phyloP scores from a whole-genome alignment of 1,140 invertebrate genomes.

The Aradophagus sp. region DNA sequence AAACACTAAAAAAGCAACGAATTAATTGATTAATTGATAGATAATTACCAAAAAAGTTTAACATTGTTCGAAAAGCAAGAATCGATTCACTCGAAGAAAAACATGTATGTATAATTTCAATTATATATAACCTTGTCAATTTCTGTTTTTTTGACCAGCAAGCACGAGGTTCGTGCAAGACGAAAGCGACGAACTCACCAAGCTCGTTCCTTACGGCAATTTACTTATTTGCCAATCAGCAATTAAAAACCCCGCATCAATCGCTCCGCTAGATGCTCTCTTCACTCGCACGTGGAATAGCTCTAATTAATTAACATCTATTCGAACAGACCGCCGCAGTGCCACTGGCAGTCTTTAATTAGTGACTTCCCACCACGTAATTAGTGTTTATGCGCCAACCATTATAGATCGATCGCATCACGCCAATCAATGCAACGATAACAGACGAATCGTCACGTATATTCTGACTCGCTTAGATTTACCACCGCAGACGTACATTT shows the following conservation, averaged over 20 bases:
- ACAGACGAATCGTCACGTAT: constrained; percentile 45
- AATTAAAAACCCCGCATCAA: constrained; percentile 64
- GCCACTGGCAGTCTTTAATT: constrained; percentile 69
- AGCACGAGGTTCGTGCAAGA: too few species aligned
- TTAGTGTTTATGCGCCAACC: constrained; percentile 70
- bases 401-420: constrained; percentile 67
- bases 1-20: too few species aligned
- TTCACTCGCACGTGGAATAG: constrained; percentile 60
- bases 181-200: too few species aligned
- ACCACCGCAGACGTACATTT: constrained; percentile 5
- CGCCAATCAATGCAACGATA: constrained; percentile 67
- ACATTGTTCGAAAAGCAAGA: too few species aligned
- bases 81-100: too few species aligned
- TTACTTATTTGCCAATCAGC: constrained; percentile 71
- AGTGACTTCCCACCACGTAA: constrained; percentile 71
- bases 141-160: too few species aligned
- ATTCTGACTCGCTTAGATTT: constrained; percentile 40
- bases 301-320: constrained; percentile 75
- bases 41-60: too few species aligned
- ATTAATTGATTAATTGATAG: too few species aligned
- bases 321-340: constrained; percentile 56
- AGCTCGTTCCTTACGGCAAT: constrained; percentile 68
- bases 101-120: too few species aligned
- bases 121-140: too few species aligned
- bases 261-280: constrained; percentile 33